Evolutionary conservation across 2,797 vertebrate genomes (phyloP).

Genomic region (Bryconaethiops microstoma): DNA sequence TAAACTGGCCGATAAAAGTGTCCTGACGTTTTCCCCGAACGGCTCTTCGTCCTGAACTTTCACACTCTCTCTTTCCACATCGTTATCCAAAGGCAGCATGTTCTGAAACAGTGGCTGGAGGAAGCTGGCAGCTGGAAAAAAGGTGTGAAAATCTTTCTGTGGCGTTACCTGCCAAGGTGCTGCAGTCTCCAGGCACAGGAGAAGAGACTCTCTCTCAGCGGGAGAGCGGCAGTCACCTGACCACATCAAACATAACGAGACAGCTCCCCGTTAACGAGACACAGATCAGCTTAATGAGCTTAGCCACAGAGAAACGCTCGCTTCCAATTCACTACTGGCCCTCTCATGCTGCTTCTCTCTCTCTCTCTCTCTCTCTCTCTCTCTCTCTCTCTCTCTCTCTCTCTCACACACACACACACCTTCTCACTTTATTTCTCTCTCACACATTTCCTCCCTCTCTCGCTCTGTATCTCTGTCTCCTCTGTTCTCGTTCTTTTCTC

Average conservation of each 20-base stretch:
- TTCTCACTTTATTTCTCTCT: too few species aligned
- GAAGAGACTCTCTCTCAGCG: conserved; percentile 38
- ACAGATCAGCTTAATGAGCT: conserved; percentile 58
- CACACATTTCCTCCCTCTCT: too few species aligned
- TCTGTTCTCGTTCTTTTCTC: not conserved
- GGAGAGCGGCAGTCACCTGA: conserved; percentile 35
- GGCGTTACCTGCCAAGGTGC: conserved; percentile 29
- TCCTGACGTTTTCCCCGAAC: conserved; percentile 8
- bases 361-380: conserved; percentile 16
- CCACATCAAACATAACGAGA: conserved; percentile 49
- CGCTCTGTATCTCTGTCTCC: too few species aligned
- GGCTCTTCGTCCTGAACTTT: conserved; percentile 26
- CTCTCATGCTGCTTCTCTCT: conserved; percentile 27
- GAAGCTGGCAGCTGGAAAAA: conserved; percentile 29
- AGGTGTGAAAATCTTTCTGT: conserved; percentile 23
- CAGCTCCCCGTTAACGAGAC: conserved; percentile 54
- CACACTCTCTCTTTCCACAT: conserved; percentile 32
- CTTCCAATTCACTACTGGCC: conserved; percentile 25
- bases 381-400: not conserved
- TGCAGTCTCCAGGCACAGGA: conserved; percentile 32
- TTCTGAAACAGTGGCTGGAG: conserved; percentile 32
- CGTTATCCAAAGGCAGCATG: conserved; percentile 47
- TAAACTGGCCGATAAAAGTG: not conserved
- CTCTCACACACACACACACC: not conserved
- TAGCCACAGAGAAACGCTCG: conserved; percentile 34